phyloP scores from a whole-genome alignment of 1,140 invertebrate species.

The Campoletis sonorensis region DNA sequence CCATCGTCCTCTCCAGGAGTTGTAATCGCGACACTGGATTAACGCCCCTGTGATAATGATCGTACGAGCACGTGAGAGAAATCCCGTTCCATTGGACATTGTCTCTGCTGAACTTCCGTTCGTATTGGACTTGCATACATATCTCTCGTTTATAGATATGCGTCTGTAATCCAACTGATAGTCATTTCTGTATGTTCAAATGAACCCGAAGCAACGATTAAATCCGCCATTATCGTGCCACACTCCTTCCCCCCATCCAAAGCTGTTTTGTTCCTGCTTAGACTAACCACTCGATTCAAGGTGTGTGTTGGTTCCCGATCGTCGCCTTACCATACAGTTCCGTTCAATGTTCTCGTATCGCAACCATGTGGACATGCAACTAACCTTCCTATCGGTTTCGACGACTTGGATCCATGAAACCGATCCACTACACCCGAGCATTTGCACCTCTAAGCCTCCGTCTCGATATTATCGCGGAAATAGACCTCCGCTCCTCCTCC shows the following conservation, averaged over 20 bases:
- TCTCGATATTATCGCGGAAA: conserved; percentile 31
- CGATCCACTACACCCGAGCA: background rate
- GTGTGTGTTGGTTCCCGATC: background rate
- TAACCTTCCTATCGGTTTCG: background rate
- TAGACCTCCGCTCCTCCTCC: conserved; percentile 23
- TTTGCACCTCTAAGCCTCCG: background rate
- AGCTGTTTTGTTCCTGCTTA: background rate
- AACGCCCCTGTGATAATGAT: conserved; percentile 59
- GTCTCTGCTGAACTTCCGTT: conserved; percentile 6
- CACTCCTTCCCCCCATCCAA: background rate
- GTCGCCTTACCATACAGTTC: background rate
- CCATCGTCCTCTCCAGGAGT: background rate
- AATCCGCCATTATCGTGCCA: background rate
- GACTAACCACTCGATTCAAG: background rate
- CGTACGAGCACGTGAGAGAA: conserved; percentile 46
- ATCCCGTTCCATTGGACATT: conserved; percentile 11
- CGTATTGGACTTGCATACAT: background rate
- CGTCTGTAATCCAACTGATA: background rate
- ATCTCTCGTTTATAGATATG: conserved; percentile 14
- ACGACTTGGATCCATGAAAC: background rate
- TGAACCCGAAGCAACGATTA: background rate
- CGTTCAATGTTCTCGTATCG: background rate
- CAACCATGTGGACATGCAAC: background rate
- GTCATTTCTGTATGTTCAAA: background rate
- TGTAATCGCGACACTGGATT: conserved; percentile 56